Evolutionary conservation across 2,888 invertebrate species (phyloP).

Genomic region (Rhagonycha lutea): DNA sequence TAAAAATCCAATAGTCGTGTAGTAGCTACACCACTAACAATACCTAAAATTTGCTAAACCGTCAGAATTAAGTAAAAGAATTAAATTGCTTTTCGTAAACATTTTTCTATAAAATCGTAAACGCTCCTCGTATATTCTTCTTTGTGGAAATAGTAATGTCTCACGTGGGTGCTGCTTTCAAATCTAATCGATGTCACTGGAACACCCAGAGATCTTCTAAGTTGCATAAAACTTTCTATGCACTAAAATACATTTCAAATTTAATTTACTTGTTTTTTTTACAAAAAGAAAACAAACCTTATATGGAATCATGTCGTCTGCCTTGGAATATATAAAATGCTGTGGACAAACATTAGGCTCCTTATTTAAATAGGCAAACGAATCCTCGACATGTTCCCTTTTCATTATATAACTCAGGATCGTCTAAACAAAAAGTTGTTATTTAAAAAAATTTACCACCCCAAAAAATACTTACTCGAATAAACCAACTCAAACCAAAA

Average conservation of each 20-base stretch:
- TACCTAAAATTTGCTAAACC: neutral
- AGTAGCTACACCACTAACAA: neutral
- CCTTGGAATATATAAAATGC: conserved; percentile 73
- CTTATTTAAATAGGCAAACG: conserved; percentile 61
- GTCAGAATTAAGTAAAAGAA: neutral
- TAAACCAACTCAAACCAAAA: conserved; percentile 64
- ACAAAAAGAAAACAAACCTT: conserved; percentile 48
- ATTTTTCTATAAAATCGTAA: conserved; percentile 64
- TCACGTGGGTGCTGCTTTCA: conserved; percentile 75
- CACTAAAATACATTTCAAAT: conserved; percentile 55
- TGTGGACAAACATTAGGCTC: conserved; percentile 69
- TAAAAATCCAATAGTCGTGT: neutral
- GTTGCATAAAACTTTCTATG: conserved; percentile 67
- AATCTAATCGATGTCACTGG: conserved; percentile 66
- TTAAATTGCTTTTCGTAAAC: conserved; percentile 37
- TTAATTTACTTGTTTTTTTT: neutral
- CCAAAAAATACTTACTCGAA: conserved; percentile 56
- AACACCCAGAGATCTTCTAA: conserved; percentile 63
- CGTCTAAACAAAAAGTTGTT: conserved; percentile 42
- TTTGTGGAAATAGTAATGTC: conserved; percentile 68
- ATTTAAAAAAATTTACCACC: neutral
- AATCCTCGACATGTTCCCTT: conserved; percentile 49
- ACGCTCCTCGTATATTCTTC: conserved; percentile 65
- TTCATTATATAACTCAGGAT: conserved; percentile 1
- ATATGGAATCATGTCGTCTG: conserved; percentile 68